Evolutionary conservation across 2,797 vertebrate genomes (phyloP), one percentile per base, ranked within the genome.

Genomic region (Oceanodroma leucorhoa): DNA sequence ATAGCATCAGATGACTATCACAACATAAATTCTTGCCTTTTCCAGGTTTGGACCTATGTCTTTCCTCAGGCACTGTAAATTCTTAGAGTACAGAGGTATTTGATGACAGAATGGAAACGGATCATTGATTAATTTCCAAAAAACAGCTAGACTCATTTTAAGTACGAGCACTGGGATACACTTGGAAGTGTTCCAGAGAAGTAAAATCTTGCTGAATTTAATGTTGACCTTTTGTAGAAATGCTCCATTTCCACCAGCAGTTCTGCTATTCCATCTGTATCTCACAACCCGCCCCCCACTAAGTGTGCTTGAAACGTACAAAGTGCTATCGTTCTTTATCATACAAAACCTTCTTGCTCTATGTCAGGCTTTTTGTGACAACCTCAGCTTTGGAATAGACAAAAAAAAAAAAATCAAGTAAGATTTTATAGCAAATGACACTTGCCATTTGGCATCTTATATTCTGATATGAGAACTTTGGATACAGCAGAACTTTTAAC

Each of bases 271-370:
- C 6, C 38, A 55, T 12, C 50, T 65, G 15, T 43, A n/a, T n/a
- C 27, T 50, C 22, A 9, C 45, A 10, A 13, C 5, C 0, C 7
- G 11, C 27, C 8, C 27, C 22, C 20, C 4, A 29, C 38, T 58
- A 51, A 27, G n/a, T n/a, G 50, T 9, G 11, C 18, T 8, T n/a
- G 20, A 67, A 67, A 14, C 40, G 54, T 21, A 60, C 15, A 13
- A 51, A 67, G 32, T 26, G 32, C 26, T 66, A 36, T 50, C 53
- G 27, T 32, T 9, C 11, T 36, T 76, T 27, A 40, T 45, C 48
- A 29, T 3, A 46, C 15, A 45, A 83, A 72, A 61, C 23, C 27
- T 54, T n/a, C 27, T n/a, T n/a, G 21, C 23, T 45, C 21, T 53
- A 14, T 14, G 21, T 62, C 48, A n/a, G 23, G n/a, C n/a, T 72